Percentiles rank a stretch among this genome's conserved stretches.
These are phyloP conservation scores for Eremophila alpestris DNA, from an alignment of 2,797 vertebrate species.

Conservation along the genomic window DNA sequence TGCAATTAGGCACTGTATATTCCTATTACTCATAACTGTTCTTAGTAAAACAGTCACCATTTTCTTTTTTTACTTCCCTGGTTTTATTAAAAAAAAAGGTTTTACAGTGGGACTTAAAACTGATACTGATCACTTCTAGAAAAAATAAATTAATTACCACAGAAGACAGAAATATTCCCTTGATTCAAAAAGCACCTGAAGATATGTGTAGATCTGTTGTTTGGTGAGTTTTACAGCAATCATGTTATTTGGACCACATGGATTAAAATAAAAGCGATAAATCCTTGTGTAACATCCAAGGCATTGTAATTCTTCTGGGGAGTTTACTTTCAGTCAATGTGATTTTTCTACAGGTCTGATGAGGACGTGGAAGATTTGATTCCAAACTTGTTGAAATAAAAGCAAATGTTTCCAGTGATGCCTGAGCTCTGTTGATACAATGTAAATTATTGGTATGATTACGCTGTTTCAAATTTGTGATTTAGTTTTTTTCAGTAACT, in stretches of 20 bases:
- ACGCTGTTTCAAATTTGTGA: background rate
- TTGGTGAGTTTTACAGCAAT: background rate
- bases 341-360: background rate
- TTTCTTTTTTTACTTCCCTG: background rate
- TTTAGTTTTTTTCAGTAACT: background rate
- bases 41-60: background rate
- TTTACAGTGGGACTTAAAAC: background rate
- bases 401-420: background rate
- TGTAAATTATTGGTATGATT: background rate
- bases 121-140: background rate
- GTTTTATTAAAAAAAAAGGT: background rate
- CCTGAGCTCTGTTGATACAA: background rate
- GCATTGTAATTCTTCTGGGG: background rate
- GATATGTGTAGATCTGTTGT: background rate
- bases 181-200: background rate
- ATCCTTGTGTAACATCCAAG: background rate
- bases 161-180: background rate
- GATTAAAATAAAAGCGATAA: background rate
- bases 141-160: background rate
- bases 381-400: background rate
- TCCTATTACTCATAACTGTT: constrained; percentile 11
- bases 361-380: background rate
- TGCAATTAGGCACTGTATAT: background rate
- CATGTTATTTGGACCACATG: background rate
- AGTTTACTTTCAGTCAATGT: background rate